Evolutionary conservation across 2,113 vertebrate genomes (phyloP).

Genomic region (Nothocercus julius): DNA sequence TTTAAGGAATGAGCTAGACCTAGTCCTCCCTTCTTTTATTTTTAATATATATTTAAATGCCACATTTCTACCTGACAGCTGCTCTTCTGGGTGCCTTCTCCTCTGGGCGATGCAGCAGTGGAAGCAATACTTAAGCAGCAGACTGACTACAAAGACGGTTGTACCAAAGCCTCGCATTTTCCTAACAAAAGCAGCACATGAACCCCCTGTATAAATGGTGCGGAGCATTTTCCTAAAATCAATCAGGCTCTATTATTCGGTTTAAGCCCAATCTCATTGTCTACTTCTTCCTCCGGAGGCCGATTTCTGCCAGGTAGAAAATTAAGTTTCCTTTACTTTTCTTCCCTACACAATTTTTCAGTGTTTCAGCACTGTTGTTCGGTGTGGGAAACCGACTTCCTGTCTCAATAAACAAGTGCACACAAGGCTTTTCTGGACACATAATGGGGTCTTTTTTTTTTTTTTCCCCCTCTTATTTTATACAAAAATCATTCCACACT

Average conservation of each 20-base stretch:
- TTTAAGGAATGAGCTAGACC: background rate
- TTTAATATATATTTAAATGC: slow-evolving; percentile 19
- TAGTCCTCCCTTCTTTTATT: rapidly evolving
- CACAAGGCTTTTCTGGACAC: slow-evolving; percentile 78
- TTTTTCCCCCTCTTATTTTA: slow-evolving; percentile 76
- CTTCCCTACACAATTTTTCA: slow-evolving; percentile 78
- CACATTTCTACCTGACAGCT: slow-evolving; percentile 1
- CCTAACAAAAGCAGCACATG: slow-evolving; percentile 71
- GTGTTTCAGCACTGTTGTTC: slow-evolving; percentile 83
- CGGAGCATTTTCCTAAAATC: slow-evolving; percentile 72
- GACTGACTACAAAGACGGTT: slow-evolving; percentile 32
- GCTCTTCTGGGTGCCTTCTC: background rate
- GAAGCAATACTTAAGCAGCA: background rate
- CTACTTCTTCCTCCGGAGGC: slow-evolving; percentile 72
- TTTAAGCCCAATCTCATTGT: slow-evolving; percentile 72
- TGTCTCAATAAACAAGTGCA: slow-evolving; percentile 85
- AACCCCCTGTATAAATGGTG: slow-evolving; percentile 28
- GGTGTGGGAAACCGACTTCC: slow-evolving; percentile 89
- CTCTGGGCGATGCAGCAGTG: background rate
- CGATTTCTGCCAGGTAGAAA: slow-evolving; percentile 83
- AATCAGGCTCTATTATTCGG: slow-evolving; percentile 74
- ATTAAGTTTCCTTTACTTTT: slow-evolving; percentile 81
- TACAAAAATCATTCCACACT: slow-evolving; percentile 90
- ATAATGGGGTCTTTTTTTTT: slow-evolving; percentile 74
- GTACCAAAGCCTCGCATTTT: slow-evolving; percentile 35